Evolutionary conservation across 2,888 invertebrate species (phyloP).

Genomic region (Euplexia lucipara): DNA sequence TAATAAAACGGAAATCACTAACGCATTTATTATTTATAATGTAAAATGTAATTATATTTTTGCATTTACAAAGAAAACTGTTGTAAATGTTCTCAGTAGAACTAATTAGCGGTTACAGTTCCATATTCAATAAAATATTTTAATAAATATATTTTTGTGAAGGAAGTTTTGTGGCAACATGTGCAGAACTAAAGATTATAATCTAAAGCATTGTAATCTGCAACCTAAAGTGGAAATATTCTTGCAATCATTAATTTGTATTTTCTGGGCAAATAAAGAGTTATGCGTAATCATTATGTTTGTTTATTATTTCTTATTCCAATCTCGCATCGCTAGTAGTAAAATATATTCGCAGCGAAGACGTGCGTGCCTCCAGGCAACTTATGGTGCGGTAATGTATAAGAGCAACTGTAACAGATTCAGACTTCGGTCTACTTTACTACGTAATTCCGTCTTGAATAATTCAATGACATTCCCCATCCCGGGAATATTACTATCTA

Average conservation of each 20-base stretch:
- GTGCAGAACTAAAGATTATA: conserved; percentile 66
- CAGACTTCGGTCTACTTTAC: neutral
- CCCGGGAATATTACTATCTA: neutral
- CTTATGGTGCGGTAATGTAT: neutral
- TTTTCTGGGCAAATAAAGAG: conserved; percentile 90
- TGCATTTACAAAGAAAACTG: conserved; percentile 69
- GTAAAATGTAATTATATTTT: conserved; percentile 53
- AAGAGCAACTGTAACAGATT: neutral
- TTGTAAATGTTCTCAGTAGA: conserved; percentile 67
- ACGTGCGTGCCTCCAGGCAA: neutral
- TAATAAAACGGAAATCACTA: conserved; percentile 51
- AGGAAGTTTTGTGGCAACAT: conserved; percentile 80
- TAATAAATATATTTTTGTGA: conserved; percentile 88
- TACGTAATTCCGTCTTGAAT: neutral
- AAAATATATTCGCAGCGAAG: neutral
- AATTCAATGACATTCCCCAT: neutral
- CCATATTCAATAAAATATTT: conserved; percentile 83
- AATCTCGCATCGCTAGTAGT: too few species aligned
- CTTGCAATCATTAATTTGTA: conserved; percentile 89
- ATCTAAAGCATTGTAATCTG: conserved; percentile 77
- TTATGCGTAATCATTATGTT: conserved; percentile 81
- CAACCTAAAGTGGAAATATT: conserved; percentile 82
- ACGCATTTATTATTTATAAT: conserved; percentile 67
- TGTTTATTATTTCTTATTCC: conserved; percentile 24
- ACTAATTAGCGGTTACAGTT: conserved; percentile 82